phyloP scores from a whole-genome alignment of 2,888 invertebrate species.

The Lasioglossum villosulum region DNA sequence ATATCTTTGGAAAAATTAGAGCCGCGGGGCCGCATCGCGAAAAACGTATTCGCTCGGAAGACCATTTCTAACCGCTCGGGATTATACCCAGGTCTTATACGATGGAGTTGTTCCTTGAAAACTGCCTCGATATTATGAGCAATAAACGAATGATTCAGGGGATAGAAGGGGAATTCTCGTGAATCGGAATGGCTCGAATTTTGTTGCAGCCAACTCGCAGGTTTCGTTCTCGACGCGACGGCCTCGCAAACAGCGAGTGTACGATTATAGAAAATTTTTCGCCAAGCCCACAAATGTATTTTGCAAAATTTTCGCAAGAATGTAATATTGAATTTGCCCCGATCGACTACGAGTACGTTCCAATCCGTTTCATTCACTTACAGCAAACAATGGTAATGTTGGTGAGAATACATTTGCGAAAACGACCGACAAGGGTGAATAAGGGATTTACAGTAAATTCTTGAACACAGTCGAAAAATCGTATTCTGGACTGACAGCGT shows the following conservation, averaged over 20 bases:
- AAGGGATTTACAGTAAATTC: no score
- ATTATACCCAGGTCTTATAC: constrained; percentile 11
- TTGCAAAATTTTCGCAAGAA: background rate
- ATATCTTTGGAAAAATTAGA: constrained; percentile 56
- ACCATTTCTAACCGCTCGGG: background rate
- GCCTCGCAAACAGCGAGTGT: background rate
- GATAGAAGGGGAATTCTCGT: background rate
- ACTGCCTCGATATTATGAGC: constrained; percentile 4
- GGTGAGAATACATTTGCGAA: no score
- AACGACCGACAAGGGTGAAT: background rate
- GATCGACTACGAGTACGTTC: background rate
- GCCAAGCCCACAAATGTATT: background rate
- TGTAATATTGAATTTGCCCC: background rate
- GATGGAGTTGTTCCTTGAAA: constrained; percentile 15
- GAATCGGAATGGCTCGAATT: background rate
- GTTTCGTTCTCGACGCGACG: background rate
- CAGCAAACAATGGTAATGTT: background rate
- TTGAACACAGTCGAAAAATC: no score
- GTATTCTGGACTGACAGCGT: no score
- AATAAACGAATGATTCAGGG: constrained; percentile 12
- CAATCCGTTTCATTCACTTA: background rate
- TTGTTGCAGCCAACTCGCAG: background rate
- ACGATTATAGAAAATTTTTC: background rate
- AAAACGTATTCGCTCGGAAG: constrained; percentile 4
- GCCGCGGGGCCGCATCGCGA: background rate